phyloP scores from a whole-genome alignment of 2,113 vertebrate species.

The Empidonax traillii region DNA sequence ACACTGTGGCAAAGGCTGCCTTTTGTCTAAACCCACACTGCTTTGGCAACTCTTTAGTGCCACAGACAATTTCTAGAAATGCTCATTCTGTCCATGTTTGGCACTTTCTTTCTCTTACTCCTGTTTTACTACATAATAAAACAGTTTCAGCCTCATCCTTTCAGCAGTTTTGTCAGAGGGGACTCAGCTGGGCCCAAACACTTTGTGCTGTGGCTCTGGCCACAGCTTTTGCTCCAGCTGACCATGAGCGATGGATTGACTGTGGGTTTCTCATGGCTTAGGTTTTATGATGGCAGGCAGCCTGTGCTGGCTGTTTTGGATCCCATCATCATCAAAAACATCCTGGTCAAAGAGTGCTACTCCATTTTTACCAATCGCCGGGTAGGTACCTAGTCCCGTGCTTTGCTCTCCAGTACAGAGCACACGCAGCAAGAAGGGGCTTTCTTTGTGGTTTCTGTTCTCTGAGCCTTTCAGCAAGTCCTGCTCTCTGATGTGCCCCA shows the following conservation, averaged over 20 bases:
- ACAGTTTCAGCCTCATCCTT: not conserved
- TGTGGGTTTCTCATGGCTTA: conserved; percentile 37
- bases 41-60: not conserved
- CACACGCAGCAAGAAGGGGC: not conserved
- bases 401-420: not conserved
- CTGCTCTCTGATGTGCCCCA: not conserved
- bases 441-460: not conserved
- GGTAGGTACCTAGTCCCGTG: not conserved
- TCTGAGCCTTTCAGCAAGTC: not conserved
- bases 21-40: not conserved
- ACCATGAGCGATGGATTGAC: not conserved
- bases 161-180: not conserved
- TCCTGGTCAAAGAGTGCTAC: conserved; percentile 83
- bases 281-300: conserved; percentile 75
- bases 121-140: not conserved
- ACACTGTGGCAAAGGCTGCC: not conserved
- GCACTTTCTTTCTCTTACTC: not conserved
- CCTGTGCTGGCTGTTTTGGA: conserved; percentile 73
- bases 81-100: not conserved
- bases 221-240: not conserved
- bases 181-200: not conserved
- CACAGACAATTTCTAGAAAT: not conserved
- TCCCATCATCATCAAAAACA: conserved; percentile 72
- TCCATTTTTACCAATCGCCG: conserved; percentile 75
- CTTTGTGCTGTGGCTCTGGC: not conserved